phyloP scores from a whole-genome alignment of 2,113 vertebrate genomes.

The Zingel zingel region DNA sequence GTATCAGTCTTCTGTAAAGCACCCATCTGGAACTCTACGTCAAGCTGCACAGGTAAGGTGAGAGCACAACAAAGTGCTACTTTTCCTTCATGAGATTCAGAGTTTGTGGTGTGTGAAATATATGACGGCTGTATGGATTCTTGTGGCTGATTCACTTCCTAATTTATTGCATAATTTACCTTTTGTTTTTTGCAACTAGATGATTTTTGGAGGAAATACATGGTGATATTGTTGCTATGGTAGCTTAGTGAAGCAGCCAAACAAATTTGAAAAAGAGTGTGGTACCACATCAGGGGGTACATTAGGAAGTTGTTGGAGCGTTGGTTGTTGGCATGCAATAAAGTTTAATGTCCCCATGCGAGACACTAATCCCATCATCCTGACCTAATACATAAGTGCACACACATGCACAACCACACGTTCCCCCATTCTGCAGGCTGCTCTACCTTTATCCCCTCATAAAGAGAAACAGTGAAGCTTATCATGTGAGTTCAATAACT shows the following conservation, averaged over 20 bases:
- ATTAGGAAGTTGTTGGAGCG: constrained; percentile 44
- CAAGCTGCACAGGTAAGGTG: constrained; percentile 59
- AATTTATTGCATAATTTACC: constrained; percentile 49
- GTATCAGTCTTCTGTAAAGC: constrained; percentile 48
- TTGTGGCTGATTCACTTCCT: constrained; percentile 36
- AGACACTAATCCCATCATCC: constrained; percentile 30
- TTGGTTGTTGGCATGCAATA: constrained; percentile 54
- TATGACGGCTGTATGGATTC: constrained; percentile 41
- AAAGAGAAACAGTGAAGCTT: constrained; percentile 18
- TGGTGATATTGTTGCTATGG: constrained; percentile 60
- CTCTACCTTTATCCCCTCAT: constrained; percentile 42
- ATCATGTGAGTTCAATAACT: constrained; percentile 27
- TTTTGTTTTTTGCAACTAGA: constrained; percentile 12
- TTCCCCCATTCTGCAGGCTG: neutral
- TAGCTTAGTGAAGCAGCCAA: constrained; percentile 32
- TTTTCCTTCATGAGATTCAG: constrained; percentile 10
- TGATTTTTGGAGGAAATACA: constrained; percentile 15
- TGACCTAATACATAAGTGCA: neutral
- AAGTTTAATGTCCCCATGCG: constrained; percentile 65
- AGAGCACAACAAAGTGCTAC: constrained; percentile 42
- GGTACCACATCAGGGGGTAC: constrained; percentile 41
- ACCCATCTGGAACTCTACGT: constrained; percentile 52
- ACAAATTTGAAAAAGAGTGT: neutral
- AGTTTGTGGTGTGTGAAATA: constrained; percentile 46
- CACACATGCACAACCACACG: neutral